Base-by-base conservation (phyloP, 2,113 vertebrate genomes). In the Eudyptes chrysolophus region DNA sequence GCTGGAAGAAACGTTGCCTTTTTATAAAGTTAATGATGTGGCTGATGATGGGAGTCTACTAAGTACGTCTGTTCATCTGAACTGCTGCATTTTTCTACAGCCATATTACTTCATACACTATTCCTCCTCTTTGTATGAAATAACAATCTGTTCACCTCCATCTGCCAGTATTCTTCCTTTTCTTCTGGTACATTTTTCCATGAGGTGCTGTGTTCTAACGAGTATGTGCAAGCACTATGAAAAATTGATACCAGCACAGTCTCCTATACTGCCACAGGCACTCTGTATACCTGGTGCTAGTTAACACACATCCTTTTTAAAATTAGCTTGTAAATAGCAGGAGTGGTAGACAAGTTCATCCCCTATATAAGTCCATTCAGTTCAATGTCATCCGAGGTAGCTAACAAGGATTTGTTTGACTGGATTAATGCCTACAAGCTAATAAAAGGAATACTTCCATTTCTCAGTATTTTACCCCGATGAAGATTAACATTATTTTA, bases 11-110 rank as follows among this genome's bases (percentile, higher is more conserved):
- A 68, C 16, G 26, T 1, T 60, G 48, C 14, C 22, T 55, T 68
- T 13, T 36, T 27, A 15, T 24, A 5, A 60, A 69, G 30, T 4
- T 58, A 18, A 20, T 10, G 24, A 18, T n/a, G 66, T 22, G 64
- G 51, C 65, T 87, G 90, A 34, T 16, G 57, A 32, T 38, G 74
- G 75, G 44, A 80, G 16, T 48, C 62, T 60, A 54, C 62, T 10
- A 54, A 19, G 52, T 4, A 4, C 0, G 0, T 12, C 13, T 70
- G 4, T 2, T 70, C 36, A 36, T 30, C 84, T 36, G 10, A 10
- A n/a, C 51, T 13, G 38, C 48, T 78, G 74, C 25, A 4, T 42
- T 54, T 74, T 51, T 34, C 72, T 54, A 40, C 29, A 89, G 76
- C 55, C 44, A 2, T 19, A 16, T 44, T 9, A 13, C 76, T 62